Base-by-base conservation (phyloP, 1,140 invertebrate genomes). In the Zaprionus nigranus region DNA sequence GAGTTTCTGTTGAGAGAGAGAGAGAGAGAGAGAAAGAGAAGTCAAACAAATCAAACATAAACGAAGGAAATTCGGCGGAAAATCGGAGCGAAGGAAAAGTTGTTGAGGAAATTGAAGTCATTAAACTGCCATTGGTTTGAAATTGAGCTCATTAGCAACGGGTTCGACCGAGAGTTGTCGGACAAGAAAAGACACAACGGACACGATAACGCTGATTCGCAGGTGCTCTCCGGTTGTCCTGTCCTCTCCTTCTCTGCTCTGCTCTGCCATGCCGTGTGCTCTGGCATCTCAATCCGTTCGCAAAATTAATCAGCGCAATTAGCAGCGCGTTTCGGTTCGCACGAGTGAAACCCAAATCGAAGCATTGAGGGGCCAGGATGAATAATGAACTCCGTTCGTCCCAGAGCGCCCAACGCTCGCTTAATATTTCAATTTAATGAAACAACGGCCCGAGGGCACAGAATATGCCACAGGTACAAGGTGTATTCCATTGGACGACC, bases 271-370 rank as follows among this genome's bases (percentile, higher is more conserved):
- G 40, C 11, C 17, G 7, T 49, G 43, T 20, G 26, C 46, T 46
- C 46, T 11, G 30, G 30, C 53, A 49, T 40, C 36, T 63, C 67
- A 75, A 75, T 71, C 73, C 73, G 60, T 76, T 81, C 78, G 43
- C 46, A 66, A 85, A 78, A 87, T 86, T 82, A 86, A 86, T 86
- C 82, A 86, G 72, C 38, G 67, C 79, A 86, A 86, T 86, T 86
- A 86, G 77, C 62, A 68, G 56, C 17, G 54, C 17, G 43, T 40
- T 20, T n/a, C 22, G n/a, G 5, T 24, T 26, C 49, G 51, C 66
- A 54, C 46, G 60, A 63, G 26, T 71, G 67, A 59, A 63, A 60
- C 61, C 54, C 73, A 64, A 75, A 75, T 69, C 65, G 59, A 71
- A 24, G 53, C 36, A 34, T 34, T 34, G 40, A 54, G n/a, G 43